phyloP scores from a whole-genome alignment of 2,797 vertebrate species.

The Enteromius thamalakanensis region DNA sequence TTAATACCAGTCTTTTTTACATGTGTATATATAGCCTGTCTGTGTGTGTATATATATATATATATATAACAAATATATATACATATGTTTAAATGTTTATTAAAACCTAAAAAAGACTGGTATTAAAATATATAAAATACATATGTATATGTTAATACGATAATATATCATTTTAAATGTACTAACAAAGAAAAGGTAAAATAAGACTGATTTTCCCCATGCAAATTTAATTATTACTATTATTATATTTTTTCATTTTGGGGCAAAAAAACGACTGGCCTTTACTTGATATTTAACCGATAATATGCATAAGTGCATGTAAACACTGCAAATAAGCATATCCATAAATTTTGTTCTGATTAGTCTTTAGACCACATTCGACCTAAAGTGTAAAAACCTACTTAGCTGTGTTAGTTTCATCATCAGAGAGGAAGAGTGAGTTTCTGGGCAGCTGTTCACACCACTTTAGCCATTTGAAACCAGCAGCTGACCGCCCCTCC shows the following conservation, averaged over 20 bases:
- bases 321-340: neutral
- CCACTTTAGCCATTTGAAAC: neutral
- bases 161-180: no score
- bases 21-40: no score
- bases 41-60: no score
- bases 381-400: constrained; percentile 74
- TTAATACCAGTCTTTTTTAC: neutral
- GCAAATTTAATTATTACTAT: neutral
- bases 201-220: neutral
- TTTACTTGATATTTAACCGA: neutral
- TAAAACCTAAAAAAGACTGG: no score
- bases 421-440: neutral
- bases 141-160: no score
- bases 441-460: constrained; percentile 24
- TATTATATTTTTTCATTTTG: neutral
- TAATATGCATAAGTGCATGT: neutral
- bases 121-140: no score
- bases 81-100: no score
- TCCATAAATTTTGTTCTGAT: constrained; percentile 24
- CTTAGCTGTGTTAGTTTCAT: neutral
- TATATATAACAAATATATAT: no score
- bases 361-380: constrained; percentile 62
- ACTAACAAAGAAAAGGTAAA: neutral
- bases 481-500: constrained; percentile 17
- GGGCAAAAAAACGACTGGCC: neutral